Evolutionary conservation across 2,888 invertebrate genomes (phyloP).

Genomic region (Tholera decimalis): DNA sequence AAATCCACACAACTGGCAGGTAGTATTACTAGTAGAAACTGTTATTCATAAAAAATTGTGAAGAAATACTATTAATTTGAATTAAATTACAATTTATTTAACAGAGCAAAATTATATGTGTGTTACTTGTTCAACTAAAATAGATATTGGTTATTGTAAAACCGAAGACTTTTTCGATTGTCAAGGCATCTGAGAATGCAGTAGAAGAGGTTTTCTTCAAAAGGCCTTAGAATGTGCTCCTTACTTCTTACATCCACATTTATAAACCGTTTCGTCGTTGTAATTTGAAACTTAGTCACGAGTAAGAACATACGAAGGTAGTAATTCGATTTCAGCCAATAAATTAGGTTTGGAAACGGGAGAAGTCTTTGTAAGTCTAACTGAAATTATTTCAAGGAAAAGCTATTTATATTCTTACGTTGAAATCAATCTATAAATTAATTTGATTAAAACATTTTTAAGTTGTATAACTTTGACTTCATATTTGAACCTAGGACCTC

Average conservation of each 20-base stretch:
- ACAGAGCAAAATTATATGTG: too few relatives aligned
- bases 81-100: too few relatives aligned
- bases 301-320: background rate
- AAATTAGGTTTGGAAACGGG: constrained; percentile 8
- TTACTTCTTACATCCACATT: background rate
- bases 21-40: too few relatives aligned
- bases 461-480: background rate
- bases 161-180: background rate
- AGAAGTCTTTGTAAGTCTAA: constrained; percentile 1
- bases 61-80: too few relatives aligned
- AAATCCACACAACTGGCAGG: too few relatives aligned
- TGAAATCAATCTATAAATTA: background rate
- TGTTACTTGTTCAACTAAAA: too few relatives aligned
- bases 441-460: background rate
- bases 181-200: background rate
- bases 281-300: constrained; percentile 5
- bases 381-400: constrained; percentile 14
- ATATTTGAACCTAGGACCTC: too few relatives aligned
- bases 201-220: background rate
- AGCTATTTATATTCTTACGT: constrained; percentile 7
- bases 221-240: background rate
- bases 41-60: too few relatives aligned
- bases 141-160: too few relatives aligned
- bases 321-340: constrained; percentile 20
- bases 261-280: background rate